phyloP scores from a whole-genome alignment of 2,113 vertebrate species.

The Pachyramphus minor region DNA sequence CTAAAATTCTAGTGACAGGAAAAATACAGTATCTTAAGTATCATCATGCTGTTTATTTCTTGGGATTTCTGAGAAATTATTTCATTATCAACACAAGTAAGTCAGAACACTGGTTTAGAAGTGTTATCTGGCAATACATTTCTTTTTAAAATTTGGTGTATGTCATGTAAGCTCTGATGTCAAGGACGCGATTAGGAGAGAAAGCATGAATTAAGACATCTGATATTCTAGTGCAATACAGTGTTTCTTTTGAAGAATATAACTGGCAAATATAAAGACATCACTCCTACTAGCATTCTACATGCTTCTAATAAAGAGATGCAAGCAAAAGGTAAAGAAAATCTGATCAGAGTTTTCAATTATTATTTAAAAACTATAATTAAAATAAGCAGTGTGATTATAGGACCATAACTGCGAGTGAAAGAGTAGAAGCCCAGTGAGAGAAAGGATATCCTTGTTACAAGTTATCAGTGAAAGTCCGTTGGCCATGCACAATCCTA shows the following conservation, averaged over 20 bases:
- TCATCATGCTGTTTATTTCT: background rate
- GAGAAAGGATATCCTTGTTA: background rate
- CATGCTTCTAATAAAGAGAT: background rate
- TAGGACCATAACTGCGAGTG: background rate
- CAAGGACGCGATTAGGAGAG: background rate
- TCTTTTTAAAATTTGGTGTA: background rate
- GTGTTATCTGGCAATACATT: background rate
- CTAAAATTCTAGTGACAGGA: background rate
- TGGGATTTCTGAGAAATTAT: background rate
- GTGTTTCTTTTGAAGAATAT: background rate
- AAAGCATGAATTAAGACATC: background rate
- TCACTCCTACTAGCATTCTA: background rate
- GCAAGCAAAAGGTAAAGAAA: background rate
- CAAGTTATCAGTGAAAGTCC: background rate
- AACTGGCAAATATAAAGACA: background rate
- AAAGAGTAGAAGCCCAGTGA: background rate
- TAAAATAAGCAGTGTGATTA: constrained; percentile 27
- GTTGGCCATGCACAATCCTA: background rate
- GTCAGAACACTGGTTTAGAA: background rate
- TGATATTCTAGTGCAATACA: background rate
- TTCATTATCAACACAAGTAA: background rate
- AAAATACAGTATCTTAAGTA: background rate
- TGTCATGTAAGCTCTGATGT: background rate
- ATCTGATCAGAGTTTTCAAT: constrained; percentile 29
- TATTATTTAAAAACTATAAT: constrained; percentile 29